These are phyloP conservation scores for Crenuchus spilurus DNA, from an alignment of 2,797 vertebrate species.

Conservation along the genomic window DNA sequence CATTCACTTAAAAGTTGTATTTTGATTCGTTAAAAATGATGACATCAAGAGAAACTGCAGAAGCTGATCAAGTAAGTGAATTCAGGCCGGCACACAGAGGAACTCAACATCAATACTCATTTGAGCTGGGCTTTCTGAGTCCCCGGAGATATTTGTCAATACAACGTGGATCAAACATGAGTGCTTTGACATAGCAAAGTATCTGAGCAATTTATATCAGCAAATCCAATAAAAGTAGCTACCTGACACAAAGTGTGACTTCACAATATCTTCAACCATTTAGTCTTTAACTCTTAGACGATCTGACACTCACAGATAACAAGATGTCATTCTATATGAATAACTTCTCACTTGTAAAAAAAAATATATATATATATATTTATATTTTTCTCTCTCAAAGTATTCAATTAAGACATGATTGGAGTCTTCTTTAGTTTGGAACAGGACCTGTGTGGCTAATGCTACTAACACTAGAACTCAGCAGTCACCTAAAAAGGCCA, in stretches of 20 bases:
- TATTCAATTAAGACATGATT: no score
- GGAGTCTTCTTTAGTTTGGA: no score
- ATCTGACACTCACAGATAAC: no score
- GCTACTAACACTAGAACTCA: no score
- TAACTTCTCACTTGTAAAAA: no score
- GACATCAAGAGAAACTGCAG: not conserved
- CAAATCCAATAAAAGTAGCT: not conserved
- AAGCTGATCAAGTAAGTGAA: not conserved
- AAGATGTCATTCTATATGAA: no score
- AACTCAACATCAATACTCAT: conserved; percentile 14
- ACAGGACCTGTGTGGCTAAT: no score
- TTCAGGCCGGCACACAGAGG: not conserved
- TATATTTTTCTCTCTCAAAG: no score
- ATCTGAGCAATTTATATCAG: conserved; percentile 5
- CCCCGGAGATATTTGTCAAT: not conserved
- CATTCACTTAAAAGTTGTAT: not conserved
- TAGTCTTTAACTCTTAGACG: no score
- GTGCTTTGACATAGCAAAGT: not conserved
- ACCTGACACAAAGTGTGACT: not conserved
- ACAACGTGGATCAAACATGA: conserved; percentile 12
- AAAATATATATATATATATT: no score
- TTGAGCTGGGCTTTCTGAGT: not conserved
- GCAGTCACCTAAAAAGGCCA: no score
- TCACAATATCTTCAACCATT: no score
- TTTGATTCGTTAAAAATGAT: not conserved